Percentiles rank a stretch among this genome's conserved stretches.
These are phyloP conservation scores for Anguilla japonica DNA, from an alignment of 2,113 vertebrate genomes.

Conservation along the genomic window DNA sequence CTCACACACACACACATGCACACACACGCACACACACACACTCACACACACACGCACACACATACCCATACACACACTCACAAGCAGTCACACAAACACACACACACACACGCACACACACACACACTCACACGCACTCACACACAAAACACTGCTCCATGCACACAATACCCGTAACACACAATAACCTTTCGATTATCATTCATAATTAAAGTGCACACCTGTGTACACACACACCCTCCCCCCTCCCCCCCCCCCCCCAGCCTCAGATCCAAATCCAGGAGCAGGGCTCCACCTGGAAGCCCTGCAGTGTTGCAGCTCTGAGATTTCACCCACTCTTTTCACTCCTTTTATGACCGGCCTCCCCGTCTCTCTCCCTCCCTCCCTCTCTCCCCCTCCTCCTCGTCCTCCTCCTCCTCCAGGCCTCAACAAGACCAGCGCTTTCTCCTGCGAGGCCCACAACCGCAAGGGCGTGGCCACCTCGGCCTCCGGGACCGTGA, in stretches of 20 bases:
- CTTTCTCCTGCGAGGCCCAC: constrained; percentile 85
- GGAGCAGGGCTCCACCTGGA: background rate
- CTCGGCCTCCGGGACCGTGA: constrained; percentile 78
- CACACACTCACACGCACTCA: background rate
- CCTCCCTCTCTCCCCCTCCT: background rate
- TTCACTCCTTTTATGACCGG: background rate
- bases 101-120: background rate
- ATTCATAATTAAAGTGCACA: background rate
- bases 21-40: background rate
- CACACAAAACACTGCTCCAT: too few relatives aligned
- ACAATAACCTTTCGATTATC: background rate
- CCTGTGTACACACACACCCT: background rate
- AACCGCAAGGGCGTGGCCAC: constrained; percentile 83
- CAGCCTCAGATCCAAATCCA: background rate
- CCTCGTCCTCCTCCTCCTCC: background rate
- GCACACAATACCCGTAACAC: background rate
- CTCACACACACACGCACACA: too few relatives aligned
- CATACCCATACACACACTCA: background rate
- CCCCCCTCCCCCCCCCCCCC: background rate
- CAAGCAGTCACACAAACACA: background rate
- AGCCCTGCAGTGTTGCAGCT: background rate
- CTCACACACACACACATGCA: background rate
- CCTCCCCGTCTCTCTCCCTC: background rate
- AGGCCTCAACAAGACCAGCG: constrained; percentile 81
- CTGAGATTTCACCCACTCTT: background rate